Evolutionary conservation across 1,140 invertebrate genomes (phyloP).

Genomic region (Teleogryllus occipitalis): DNA sequence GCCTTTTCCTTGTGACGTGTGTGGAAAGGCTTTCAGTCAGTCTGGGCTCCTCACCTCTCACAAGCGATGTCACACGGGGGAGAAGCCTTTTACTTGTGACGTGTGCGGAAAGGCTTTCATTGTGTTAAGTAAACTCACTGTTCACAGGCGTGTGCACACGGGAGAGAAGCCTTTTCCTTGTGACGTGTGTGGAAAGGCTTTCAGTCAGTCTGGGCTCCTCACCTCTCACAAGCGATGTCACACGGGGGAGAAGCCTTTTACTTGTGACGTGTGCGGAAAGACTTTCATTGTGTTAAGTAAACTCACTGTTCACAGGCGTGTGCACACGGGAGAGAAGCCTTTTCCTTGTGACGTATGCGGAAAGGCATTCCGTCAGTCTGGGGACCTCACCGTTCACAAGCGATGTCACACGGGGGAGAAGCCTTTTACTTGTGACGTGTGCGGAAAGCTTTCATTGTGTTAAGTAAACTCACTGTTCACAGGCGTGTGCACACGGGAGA

Average conservation of each 20-base stretch:
- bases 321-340: slow-evolving; percentile 61
- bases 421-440: slow-evolving; percentile 43
- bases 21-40: slow-evolving; percentile 10
- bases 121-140: neutral
- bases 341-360: slow-evolving; percentile 51
- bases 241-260: neutral
- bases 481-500: slow-evolving; percentile 42
- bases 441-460: slow-evolving; percentile 46
- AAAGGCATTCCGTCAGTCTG: slow-evolving; percentile 40
- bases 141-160: neutral
- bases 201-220: slow-evolving; percentile 9
- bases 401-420: slow-evolving; percentile 33
- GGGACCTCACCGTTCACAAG: slow-evolving; percentile 32
- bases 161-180: slow-evolving; percentile 13
- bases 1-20: slow-evolving; percentile 9
- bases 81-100: slow-evolving; percentile 16
- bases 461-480: slow-evolving; percentile 43
- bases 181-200: slow-evolving; percentile 10
- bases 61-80: slow-evolving; percentile 16
- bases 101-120: slow-evolving; percentile 10
- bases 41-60: neutral
- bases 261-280: slow-evolving; percentile 37
- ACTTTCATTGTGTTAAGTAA: slow-evolving; percentile 40
- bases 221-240: slow-evolving; percentile 39
- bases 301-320: slow-evolving; percentile 48